A percentile compares a stretch with the other conserved stretches of the same genome.
Conservation (phyloP, 2,888 invertebrate species). For the Epirrhoe tristata region DNA sequence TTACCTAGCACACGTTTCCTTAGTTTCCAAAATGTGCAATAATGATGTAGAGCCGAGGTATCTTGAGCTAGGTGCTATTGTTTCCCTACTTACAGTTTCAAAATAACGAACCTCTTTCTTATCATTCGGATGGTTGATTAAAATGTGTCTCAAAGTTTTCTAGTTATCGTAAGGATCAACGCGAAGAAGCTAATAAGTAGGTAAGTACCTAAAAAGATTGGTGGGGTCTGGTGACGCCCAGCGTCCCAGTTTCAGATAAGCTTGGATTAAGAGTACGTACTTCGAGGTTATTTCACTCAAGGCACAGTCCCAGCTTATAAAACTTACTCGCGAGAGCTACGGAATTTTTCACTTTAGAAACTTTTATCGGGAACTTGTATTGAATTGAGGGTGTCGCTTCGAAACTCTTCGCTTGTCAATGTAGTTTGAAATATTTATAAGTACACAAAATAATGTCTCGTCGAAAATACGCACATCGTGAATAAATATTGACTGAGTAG, state of each 20-base stretch:
- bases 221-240: conserved; percentile 38
- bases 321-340: conserved; percentile 22
- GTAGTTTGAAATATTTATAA: conserved; percentile 17
- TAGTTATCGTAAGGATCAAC: conserved; percentile 27
- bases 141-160: conserved; percentile 31
- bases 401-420: conserved; percentile 11
- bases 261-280: conserved; percentile 47
- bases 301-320: conserved; percentile 29
- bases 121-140: conserved; percentile 24
- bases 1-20: background rate
- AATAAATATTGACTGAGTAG: conserved; percentile 33
- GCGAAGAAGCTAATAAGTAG: conserved; percentile 38
- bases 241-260: conserved; percentile 50
- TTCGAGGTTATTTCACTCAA: conserved; percentile 44
- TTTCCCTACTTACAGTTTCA: conserved; percentile 8
- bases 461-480: conserved; percentile 26
- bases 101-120: background rate
- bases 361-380: conserved; percentile 28
- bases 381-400: conserved; percentile 7
- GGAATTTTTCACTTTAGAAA: conserved; percentile 36
- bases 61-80: background rate
- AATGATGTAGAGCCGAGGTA: background rate
- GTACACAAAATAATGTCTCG: conserved; percentile 24
- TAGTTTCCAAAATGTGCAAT: background rate
- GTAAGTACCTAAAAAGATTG: conserved; percentile 38